phyloP scores from a whole-genome alignment of 2,113 vertebrate species.

The Menidia beryllina region DNA sequence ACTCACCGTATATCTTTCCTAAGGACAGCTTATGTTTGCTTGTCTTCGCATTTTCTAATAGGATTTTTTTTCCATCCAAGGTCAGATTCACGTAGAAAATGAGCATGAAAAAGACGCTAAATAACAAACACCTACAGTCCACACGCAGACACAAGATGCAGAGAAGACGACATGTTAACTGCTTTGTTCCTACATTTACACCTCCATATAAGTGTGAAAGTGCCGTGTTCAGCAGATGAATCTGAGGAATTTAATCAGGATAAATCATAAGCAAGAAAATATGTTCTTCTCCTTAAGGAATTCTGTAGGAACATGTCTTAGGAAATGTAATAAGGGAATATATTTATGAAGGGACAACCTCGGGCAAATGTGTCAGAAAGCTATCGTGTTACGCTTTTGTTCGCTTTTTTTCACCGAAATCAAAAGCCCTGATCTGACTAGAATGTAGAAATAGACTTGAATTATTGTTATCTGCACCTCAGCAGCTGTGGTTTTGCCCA shows the following conservation, averaged over 20 bases:
- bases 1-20: neutral
- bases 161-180: neutral
- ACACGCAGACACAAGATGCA: neutral
- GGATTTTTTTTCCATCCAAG: neutral
- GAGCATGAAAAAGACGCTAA: neutral
- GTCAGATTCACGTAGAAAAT: neutral
- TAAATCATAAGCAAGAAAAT: neutral
- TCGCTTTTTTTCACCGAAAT: neutral
- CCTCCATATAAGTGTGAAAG: neutral
- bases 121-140: neutral
- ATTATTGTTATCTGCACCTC: conserved; percentile 32
- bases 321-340: neutral
- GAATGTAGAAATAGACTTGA: conserved; percentile 2
- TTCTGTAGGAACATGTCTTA: neutral
- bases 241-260: neutral
- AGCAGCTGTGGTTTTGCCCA: conserved; percentile 17
- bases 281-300: neutral
- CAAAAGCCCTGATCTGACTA: conserved; percentile 5
- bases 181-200: neutral
- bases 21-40: neutral
- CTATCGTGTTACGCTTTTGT: neutral
- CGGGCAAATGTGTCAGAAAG: neutral
- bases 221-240: neutral
- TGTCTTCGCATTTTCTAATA: neutral
- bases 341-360: neutral